phyloP scores from a whole-genome alignment of 2,113 vertebrate species.

The Ramphastos sulfuratus region DNA sequence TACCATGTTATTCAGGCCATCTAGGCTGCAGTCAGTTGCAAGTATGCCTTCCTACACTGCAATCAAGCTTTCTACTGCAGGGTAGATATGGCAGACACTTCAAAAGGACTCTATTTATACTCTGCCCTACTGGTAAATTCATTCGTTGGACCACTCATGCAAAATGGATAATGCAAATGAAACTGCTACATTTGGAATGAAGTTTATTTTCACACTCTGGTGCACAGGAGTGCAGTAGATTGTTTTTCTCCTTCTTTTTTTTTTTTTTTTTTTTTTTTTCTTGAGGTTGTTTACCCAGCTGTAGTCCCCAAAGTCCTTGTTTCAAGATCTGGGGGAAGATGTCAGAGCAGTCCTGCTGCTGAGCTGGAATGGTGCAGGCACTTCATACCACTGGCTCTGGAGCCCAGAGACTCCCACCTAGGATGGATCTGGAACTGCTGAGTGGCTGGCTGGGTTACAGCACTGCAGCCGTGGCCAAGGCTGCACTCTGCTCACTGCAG shows the following conservation, averaged over 20 bases:
- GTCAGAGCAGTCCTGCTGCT: neutral
- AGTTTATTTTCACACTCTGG: neutral
- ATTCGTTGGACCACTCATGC: slow-evolving; percentile 40
- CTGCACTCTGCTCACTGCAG: slow-evolving; percentile 38
- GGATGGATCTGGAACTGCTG: slow-evolving; percentile 17
- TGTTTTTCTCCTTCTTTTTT: neutral
- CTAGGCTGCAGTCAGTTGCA: neutral
- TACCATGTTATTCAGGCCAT: rapidly evolving
- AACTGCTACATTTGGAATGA: slow-evolving; percentile 30
- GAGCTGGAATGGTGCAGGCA: neutral
- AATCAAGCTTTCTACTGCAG: slow-evolving; percentile 12
- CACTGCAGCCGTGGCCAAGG: slow-evolving; percentile 36
- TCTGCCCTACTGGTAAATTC: slow-evolving; percentile 33
- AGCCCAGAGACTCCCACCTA: neutral
- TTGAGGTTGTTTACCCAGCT: neutral
- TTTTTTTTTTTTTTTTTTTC: neutral
- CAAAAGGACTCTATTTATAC: slow-evolving; percentile 44
- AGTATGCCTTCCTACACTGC: neutral
- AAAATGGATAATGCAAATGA: slow-evolving; percentile 65
- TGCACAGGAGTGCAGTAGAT: neutral
- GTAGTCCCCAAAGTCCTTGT: neutral
- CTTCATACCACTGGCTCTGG: neutral
- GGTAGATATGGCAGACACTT: slow-evolving; percentile 10
- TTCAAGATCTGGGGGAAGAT: neutral
- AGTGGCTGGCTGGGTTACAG: slow-evolving; percentile 38